phyloP scores from a whole-genome alignment of 2,797 vertebrate species.

The Poeciliopsis gracilis region DNA sequence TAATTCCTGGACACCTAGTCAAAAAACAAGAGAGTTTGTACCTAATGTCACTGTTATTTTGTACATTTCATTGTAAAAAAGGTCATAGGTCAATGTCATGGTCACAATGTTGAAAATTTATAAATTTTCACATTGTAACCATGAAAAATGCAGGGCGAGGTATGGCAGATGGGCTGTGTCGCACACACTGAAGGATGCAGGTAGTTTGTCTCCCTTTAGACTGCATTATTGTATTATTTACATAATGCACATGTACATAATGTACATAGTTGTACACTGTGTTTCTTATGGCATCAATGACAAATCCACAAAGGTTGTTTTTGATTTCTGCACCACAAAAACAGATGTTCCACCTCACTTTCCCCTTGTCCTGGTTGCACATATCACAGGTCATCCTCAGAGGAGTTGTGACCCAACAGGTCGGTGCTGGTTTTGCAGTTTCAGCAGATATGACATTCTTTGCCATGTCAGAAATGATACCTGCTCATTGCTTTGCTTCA shows the following conservation, averaged over 20 bases:
- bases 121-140: not conserved
- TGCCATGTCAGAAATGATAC: not conserved
- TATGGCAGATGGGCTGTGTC: not conserved
- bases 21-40: no score
- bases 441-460: slow-evolving; percentile 2
- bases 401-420: slow-evolving; percentile 2
- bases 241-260: no score
- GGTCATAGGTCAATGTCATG: not conserved
- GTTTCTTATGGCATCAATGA: not conserved
- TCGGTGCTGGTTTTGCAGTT: not conserved
- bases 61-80: no score
- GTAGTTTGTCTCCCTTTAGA: not conserved
- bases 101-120: not conserved
- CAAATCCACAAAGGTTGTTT: not conserved
- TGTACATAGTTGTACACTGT: not conserved
- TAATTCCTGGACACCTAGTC: no score
- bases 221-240: not conserved
- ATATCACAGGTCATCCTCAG: slow-evolving; percentile 13
- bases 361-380: not conserved
- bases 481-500: not conserved
- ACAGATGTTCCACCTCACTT: not conserved
- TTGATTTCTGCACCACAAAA: not conserved
- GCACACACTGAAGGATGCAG: not conserved
- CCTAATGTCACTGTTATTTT: no score
- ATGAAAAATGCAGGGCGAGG: not conserved